Evolutionary conservation across 2,888 invertebrate species (phyloP), one percentile per base, ranked within the genome.

Genomic region (Ctenicera cuprea): DNA sequence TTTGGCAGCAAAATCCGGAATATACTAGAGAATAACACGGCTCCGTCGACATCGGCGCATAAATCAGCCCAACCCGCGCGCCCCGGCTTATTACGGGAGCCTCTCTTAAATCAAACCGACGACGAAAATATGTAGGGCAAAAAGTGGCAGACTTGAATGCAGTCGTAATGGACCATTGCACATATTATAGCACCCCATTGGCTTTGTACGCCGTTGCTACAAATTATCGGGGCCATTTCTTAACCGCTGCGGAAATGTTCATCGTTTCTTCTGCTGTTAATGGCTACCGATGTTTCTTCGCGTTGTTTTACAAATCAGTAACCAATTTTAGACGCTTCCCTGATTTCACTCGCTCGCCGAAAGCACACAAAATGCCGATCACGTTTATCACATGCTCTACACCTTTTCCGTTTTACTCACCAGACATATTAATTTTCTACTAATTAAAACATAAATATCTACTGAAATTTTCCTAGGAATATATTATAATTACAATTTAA

Each of bases 111-210:
- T 84, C 83, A 82, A 79, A 76, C 73, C 80, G 83, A 75, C 78
- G 77, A 73, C 76, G 76, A 80, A 82, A 83, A 79, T 82, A 80
- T 82, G 81, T 78, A 78, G 76, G 80, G 80, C 81, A 83, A 83
- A 85, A 84, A 82, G 82, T 82, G 79, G 82, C 80, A 77, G 79
- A 78, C 78, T 81, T 78, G 78, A 82, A 81, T 83, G 82, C 82
- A 83, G 81, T 80, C 80, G 81, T 80, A 82, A 85, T 84, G 85
- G 85, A 82, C 84, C 86, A 85, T 86, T 85, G 84, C 85, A 83
- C 85, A 84, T 82, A 85, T 85, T 85, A 84, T 83, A 81, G 82
- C 85, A 85, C 84, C 81, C 85, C 85, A 86, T 86, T 86, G 85
- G 82, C 82, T 83, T 78, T 78, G 77, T 77, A 73, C 74, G 73